Percentiles rank a stretch among this genome's conserved stretches.
Conservation (phyloP, 2,797 vertebrate genomes). For the Bradypodion pumilum region DNA sequence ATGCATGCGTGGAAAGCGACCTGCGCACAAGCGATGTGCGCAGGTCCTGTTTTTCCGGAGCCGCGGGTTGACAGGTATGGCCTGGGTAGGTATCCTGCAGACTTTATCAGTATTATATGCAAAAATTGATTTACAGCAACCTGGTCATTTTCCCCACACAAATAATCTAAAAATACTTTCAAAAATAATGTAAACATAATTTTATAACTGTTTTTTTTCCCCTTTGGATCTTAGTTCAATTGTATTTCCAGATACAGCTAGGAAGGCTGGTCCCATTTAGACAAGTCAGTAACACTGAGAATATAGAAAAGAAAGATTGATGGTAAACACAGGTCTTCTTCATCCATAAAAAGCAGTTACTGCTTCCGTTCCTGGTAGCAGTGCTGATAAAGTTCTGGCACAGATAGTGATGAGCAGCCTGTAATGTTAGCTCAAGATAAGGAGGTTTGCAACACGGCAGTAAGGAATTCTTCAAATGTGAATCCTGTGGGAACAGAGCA, state of each 20-base stretch:
- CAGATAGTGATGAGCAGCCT: slow-evolving; percentile 35
- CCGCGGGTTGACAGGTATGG: no score
- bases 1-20: no score
- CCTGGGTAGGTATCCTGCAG: no score
- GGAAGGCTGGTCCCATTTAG: slow-evolving; percentile 43
- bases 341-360: slow-evolving; percentile 27
- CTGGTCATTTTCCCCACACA: no score
- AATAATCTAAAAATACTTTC: no score
- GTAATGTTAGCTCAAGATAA: slow-evolving; percentile 59
- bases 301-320: slow-evolving; percentile 50
- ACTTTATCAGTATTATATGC: no score
- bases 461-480: slow-evolving; percentile 45
- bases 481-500: slow-evolving; percentile 42
- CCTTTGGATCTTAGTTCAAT: slow-evolving; percentile 1
- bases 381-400: slow-evolving; percentile 56
- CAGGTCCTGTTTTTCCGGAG: no score
- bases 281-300: slow-evolving; percentile 38
- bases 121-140: no score
- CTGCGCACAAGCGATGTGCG: no score
- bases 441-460: background rate
- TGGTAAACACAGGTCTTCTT: slow-evolving; percentile 54
- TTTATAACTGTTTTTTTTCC: background rate
- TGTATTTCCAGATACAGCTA: slow-evolving; percentile 31
- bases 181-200: no score
- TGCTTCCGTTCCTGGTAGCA: slow-evolving; percentile 48